phyloP scores from a whole-genome alignment of 2,113 vertebrate genomes.

The Narcine bancroftii region DNA sequence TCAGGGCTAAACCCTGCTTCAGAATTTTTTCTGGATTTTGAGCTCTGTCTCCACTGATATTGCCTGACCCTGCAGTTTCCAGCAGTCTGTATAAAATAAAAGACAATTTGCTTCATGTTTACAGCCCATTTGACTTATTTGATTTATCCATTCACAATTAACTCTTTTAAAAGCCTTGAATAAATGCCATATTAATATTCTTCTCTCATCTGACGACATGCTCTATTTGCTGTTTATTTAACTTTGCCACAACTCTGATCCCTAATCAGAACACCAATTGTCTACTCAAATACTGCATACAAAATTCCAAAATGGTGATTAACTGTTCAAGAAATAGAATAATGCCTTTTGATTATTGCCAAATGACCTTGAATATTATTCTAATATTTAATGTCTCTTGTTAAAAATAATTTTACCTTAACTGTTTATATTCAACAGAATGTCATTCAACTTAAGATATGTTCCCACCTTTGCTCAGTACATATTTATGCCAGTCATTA shows the following conservation, averaged over 20 bases:
- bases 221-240: background rate
- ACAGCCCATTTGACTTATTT: background rate
- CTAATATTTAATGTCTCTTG: background rate
- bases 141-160: background rate
- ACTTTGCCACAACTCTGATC: background rate
- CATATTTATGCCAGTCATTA: background rate
- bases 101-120: background rate
- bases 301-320: background rate
- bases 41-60: too few relatives aligned
- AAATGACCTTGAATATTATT: background rate
- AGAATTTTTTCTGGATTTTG: too few relatives aligned
- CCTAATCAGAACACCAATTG: background rate
- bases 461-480: background rate
- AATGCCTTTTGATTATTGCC: background rate
- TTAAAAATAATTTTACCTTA: background rate
- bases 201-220: background rate
- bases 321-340: background rate
- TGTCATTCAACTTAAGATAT: background rate
- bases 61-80: too few relatives aligned
- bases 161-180: background rate
- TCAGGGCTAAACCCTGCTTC: too few relatives aligned
- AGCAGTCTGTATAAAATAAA: too few relatives aligned
- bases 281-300: background rate
- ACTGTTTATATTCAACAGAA: background rate
- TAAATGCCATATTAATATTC: background rate